Base-by-base conservation (phyloP, 64 coral and sea anemone genomes). In the Dendronephthya gigantea region DNA sequence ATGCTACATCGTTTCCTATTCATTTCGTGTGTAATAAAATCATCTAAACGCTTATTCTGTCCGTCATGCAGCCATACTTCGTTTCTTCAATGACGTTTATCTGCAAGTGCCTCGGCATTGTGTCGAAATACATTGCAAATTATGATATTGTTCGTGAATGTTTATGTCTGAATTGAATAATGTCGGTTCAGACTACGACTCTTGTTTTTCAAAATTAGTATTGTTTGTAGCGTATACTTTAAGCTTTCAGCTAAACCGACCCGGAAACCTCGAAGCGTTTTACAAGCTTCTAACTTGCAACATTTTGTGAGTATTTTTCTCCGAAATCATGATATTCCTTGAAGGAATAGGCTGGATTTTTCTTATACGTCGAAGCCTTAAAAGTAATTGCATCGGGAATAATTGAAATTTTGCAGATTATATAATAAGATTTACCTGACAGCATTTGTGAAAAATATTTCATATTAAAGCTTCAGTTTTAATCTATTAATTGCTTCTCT, bases 311-410 rank as follows among this genome's bases (percentile, higher is more conserved):
- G 35, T 36, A 56, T 45, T 40, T 9, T 43, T 47, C 39, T 79
- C 39, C 59, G 2, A 48, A 31, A 76, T 87, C 15, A 45, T 76
- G 11, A 41, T 28, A 29, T 65, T 47, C 59, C 23, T n/a, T 66
- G 68, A 75, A 72, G 33, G 31, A 43, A n/a, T 15, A 43, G 23
- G 34, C 32, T 9, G 36, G 48, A 55, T 82, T n/a, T n/a, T n/a
- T n/a, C n/a, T n/a, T n/a, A n/a, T n/a, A n/a, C n/a, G n/a, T n/a
- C n/a, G 19, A 50, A 29, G 55, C 34, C n/a, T 86, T 86, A 34
- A n/a, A n/a, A n/a, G 68, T 48, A 84, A 35, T 84, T 51, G 83
- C 23, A 35, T 84, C 32, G 40, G 50, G 50, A 68, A 40, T 40
- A 86, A 62, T 27, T 62, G 25, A 62, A 27, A 62, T n/a, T 9